Conservation (phyloP, 2,797 vertebrate genomes). For the Pelobates cultripes region DNA sequence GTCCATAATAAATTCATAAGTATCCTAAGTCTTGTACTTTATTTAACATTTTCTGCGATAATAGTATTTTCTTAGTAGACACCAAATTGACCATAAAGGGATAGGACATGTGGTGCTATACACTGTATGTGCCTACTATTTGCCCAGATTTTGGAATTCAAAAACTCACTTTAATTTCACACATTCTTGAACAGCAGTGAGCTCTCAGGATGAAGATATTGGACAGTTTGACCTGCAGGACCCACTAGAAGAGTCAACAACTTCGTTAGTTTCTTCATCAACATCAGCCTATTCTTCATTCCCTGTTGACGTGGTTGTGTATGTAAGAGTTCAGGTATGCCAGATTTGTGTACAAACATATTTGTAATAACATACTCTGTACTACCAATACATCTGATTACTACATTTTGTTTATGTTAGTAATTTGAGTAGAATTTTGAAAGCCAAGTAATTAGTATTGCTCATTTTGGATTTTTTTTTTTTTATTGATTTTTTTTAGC, state of each 20-base stretch:
- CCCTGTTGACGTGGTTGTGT: slow-evolving; percentile 97
- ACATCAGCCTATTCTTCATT: slow-evolving; percentile 95
- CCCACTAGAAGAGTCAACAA: slow-evolving; percentile 90
- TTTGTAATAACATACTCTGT: neutral
- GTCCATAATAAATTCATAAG: too few relatives aligned
- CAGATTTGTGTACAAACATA: neutral
- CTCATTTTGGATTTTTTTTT: neutral
- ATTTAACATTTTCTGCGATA: too few relatives aligned
- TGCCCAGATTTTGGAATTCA: too few relatives aligned
- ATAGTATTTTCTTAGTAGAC: too few relatives aligned
- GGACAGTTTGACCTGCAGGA: slow-evolving; percentile 95
- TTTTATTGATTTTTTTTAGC: slow-evolving; percentile 69
- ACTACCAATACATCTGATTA: neutral
- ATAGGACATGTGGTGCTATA: too few relatives aligned
- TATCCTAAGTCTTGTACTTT: too few relatives aligned
- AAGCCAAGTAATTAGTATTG: neutral
- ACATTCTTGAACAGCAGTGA: slow-evolving; percentile 72
- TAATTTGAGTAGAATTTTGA: too few relatives aligned
- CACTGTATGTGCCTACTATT: too few relatives aligned
- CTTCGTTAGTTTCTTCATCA: slow-evolving; percentile 93
- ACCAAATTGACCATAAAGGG: too few relatives aligned
- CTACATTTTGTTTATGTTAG: too few relatives aligned
- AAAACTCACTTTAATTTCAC: too few relatives aligned
- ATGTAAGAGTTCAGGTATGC: slow-evolving; percentile 95
- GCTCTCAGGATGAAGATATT: slow-evolving; percentile 94